A percentile compares a stretch with the other conserved stretches of the same genome.
Evolutionary conservation across 2,113 vertebrate species (phyloP).

Genomic region (Syrrhaptes paradoxus): DNA sequence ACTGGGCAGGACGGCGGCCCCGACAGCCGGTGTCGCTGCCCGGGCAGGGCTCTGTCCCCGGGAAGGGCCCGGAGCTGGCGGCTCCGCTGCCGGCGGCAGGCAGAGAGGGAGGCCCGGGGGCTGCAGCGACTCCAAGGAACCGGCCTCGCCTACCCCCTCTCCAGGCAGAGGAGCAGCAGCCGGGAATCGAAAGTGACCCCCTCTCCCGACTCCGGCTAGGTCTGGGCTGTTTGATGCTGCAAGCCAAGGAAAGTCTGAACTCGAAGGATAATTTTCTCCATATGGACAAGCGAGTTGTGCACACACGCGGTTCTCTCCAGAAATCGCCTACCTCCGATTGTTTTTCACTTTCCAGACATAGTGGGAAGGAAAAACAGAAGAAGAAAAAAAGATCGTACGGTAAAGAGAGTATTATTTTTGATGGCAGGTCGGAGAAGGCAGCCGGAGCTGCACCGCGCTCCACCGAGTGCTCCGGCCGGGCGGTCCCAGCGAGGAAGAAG

Average conservation of each 20-base stretch:
- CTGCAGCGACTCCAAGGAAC: background rate
- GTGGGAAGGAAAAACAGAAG: background rate
- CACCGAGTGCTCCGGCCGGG: background rate
- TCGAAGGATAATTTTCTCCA: slow-evolving; percentile 47
- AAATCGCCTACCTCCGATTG: background rate
- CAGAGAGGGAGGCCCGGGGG: background rate
- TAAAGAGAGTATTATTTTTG: background rate
- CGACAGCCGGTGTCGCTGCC: background rate
- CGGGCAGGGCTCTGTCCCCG: background rate
- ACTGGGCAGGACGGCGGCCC: background rate
- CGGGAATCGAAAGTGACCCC: background rate
- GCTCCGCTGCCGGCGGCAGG: background rate
- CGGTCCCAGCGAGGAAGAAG: background rate
- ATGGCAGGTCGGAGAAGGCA: background rate
- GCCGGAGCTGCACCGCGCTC: background rate
- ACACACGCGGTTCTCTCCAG: background rate
- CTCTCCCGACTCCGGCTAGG: background rate
- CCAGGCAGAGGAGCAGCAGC: background rate
- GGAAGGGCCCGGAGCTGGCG: too few relatives aligned
- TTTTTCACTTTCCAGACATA: background rate
- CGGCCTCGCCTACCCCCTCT: background rate
- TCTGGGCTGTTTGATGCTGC: background rate
- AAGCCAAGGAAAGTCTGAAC: background rate
- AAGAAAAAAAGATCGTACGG: background rate
- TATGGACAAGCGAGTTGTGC: background rate